Conservation (phyloP, 2,797 vertebrate genomes). For the Myripristis murdjan region DNA sequence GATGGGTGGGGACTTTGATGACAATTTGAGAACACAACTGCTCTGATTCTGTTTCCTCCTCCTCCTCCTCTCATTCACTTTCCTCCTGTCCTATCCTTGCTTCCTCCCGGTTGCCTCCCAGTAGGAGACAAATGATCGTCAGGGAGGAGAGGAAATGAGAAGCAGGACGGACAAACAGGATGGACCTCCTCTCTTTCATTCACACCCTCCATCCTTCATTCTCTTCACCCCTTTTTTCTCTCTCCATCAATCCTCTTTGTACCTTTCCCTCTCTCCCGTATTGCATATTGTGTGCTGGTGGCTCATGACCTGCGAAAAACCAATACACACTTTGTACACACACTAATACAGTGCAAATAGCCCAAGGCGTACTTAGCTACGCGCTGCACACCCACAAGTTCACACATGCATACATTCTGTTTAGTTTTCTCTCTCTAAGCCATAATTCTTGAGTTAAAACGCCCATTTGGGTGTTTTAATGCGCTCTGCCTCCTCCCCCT, state of each 20-base stretch:
- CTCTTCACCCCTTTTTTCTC: too few relatives aligned
- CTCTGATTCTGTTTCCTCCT: neutral
- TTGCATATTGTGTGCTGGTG: neutral
- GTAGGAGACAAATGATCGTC: too few relatives aligned
- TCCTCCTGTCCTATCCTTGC: too few relatives aligned
- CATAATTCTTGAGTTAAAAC: neutral
- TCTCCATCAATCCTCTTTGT: neutral
- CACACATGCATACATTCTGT: neutral
- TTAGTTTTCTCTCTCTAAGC: neutral
- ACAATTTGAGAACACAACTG: too few relatives aligned
- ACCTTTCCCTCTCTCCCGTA: neutral
- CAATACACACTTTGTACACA: neutral
- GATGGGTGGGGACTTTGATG: too few relatives aligned
- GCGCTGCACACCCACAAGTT: neutral
- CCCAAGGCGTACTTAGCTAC: too few relatives aligned
- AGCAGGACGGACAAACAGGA: too few relatives aligned
- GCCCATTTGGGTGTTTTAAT: neutral
- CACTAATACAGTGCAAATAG: neutral
- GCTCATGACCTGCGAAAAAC: neutral
- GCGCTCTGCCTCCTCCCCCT: neutral
- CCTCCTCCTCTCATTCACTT: neutral
- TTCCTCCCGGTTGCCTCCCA: too few relatives aligned
- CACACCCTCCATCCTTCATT: too few relatives aligned
- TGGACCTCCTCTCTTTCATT: too few relatives aligned
- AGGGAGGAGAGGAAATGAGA: too few relatives aligned